These are phyloP conservation scores for Drosophila nr. perissopoda DNA, from an alignment of 2,888 invertebrate species.

Conservation along the genomic window DNA sequence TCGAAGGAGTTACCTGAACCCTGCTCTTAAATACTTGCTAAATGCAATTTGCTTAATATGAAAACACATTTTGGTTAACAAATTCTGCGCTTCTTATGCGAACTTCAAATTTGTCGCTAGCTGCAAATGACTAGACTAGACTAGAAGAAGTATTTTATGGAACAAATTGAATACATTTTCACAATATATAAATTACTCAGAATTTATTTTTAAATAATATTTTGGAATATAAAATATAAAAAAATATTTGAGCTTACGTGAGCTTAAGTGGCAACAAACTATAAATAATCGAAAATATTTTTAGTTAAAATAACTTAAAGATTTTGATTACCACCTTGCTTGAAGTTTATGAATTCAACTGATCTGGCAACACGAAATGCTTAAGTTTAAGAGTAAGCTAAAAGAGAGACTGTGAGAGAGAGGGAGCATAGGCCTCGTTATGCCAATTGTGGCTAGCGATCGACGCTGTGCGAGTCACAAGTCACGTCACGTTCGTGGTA, in stretches of 20 bases:
- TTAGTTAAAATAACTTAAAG: background rate
- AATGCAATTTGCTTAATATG: background rate
- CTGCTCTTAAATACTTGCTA: background rate
- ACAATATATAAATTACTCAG: background rate
- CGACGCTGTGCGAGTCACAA: slow-evolving; percentile 38
- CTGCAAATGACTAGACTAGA: background rate
- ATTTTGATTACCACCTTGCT: background rate
- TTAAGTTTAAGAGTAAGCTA: slow-evolving; percentile 5
- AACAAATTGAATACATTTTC: background rate
- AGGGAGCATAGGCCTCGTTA: slow-evolving; percentile 22
- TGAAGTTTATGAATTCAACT: background rate
- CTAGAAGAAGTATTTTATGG: background rate
- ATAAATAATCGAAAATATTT: background rate
- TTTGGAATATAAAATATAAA: background rate
- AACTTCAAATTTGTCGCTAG: background rate
- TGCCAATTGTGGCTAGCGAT: slow-evolving; percentile 19
- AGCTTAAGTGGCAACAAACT: background rate
- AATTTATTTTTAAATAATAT: background rate
- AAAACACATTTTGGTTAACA: background rate
- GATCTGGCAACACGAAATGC: slow-evolving; percentile 37
- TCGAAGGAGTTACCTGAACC: background rate
- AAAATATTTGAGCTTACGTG: too few species aligned
- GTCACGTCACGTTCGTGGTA: slow-evolving; percentile 71
- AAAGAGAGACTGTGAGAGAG: background rate
- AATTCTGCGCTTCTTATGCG: background rate